Percentiles rank a stretch among this genome's conserved stretches.
Conservation (phyloP, 2,888 invertebrate species). For the Aphodius sticticus region DNA sequence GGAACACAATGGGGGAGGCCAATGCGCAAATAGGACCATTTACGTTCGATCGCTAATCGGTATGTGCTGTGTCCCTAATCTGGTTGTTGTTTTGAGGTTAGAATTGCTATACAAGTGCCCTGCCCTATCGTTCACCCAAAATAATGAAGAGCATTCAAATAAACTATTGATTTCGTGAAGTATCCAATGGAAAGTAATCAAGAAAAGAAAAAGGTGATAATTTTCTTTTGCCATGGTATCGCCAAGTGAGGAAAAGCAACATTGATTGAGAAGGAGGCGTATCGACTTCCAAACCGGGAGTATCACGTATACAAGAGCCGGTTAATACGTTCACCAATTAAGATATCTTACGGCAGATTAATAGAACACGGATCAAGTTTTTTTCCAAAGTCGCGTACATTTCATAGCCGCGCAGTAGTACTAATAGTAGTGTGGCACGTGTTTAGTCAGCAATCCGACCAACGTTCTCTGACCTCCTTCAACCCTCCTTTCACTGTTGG, state of each 20-base stretch:
- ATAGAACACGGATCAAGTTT: slow-evolving; percentile 18
- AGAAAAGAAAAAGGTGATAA: background rate
- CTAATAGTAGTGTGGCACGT: slow-evolving; percentile 33
- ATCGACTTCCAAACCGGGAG: background rate
- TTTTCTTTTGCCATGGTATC: background rate
- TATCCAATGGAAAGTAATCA: background rate
- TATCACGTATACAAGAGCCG: background rate
- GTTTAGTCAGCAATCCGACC: slow-evolving; percentile 40
- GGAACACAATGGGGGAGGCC: too few relatives aligned
- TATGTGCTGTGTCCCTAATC: too few relatives aligned
- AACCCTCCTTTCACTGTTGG: slow-evolving; percentile 42
- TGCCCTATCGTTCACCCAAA: too few relatives aligned
- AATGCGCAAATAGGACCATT: too few relatives aligned
- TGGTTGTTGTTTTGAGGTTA: too few relatives aligned
- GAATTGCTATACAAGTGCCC: too few relatives aligned
- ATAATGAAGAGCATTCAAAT: too few relatives aligned
- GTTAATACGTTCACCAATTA: slow-evolving; percentile 20
- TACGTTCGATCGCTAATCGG: too few relatives aligned
- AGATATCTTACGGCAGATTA: slow-evolving; percentile 22
- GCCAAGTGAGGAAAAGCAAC: background rate
- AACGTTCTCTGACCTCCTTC: slow-evolving; percentile 45
- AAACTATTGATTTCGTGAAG: too few relatives aligned
- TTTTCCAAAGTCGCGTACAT: slow-evolving; percentile 10
- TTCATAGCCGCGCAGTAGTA: slow-evolving; percentile 18
- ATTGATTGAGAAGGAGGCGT: background rate